Evolutionary conservation across 2,797 vertebrate genomes (phyloP).

Genomic region (Amblyraja radiata): DNA sequence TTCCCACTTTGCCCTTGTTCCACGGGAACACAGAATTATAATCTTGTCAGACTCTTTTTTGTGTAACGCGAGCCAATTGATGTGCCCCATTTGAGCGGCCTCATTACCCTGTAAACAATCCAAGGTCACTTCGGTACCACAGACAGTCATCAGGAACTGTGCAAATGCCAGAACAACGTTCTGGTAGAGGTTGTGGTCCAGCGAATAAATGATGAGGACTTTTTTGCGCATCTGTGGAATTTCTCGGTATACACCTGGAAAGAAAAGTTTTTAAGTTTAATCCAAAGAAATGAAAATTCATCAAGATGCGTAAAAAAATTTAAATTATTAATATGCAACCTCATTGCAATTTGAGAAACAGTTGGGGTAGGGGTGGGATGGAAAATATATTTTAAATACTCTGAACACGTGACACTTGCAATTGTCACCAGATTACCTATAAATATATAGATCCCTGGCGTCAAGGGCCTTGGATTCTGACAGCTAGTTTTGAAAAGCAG

Average conservation of each 20-base stretch:
- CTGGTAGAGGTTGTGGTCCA: slow-evolving; percentile 79
- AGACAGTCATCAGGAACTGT: slow-evolving; percentile 76
- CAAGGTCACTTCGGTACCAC: slow-evolving; percentile 76
- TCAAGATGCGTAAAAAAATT: background rate
- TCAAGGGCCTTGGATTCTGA: background rate
- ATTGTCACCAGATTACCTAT: background rate
- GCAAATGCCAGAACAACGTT: slow-evolving; percentile 82
- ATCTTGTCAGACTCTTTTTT: slow-evolving; percentile 76
- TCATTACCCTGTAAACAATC: slow-evolving; percentile 74
- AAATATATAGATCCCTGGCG: background rate
- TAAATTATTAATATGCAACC: background rate
- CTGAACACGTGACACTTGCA: background rate
- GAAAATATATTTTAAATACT: background rate
- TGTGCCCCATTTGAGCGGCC: slow-evolving; percentile 66
- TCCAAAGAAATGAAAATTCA: background rate
- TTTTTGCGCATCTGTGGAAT: slow-evolving; percentile 50
- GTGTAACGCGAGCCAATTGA: slow-evolving; percentile 80
- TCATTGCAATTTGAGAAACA: background rate
- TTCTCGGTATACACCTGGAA: background rate
- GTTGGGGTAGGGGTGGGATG: no score
- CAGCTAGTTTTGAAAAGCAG: background rate
- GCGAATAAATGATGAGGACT: slow-evolving; percentile 85
- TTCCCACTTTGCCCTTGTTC: slow-evolving; percentile 84
- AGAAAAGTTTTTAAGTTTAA: no score
- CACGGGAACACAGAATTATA: slow-evolving; percentile 80